Base-by-base conservation (phyloP, 2,888 invertebrate genomes). In the Omphaloscelis lunosa region DNA sequence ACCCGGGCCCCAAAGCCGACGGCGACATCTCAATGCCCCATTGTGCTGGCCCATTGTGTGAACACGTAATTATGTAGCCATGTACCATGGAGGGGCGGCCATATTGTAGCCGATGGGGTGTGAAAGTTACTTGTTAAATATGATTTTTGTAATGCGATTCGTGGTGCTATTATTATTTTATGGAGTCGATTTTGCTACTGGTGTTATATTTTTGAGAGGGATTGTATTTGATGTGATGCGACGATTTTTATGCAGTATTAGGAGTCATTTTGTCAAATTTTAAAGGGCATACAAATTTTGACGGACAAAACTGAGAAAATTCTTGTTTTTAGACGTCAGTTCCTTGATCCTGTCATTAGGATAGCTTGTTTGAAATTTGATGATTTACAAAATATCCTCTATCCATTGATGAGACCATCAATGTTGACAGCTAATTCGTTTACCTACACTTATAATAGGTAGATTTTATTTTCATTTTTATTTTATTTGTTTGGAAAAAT, bases 81-180 rank as follows among this genome's bases (percentile, higher is more conserved):
- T 91, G 90, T 90, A 89, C 83, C 81, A 72, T 77, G 83, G 85
- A 72, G 85, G 86, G 86, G 85, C 76, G 83, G 78, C 88, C 91
- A 90, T 90, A 71, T 90, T 90, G 88, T 76, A 84, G 78, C 87
- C 88, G 86, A 88, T 89, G 89, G 93, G 92, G 93, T 92, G 92
- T 90, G 89, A 92, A 91, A 89, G 86, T 91, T 88, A 90, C 89
- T 85, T 86, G 90, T 90, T 90, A 90, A 92, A 92, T 91, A 90
- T 92, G 91, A 91, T 93, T 93, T 91, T 92, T 89, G 92, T 92
- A 92, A 93, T 90, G 90, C 82, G 92, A 92, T 91, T 91, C 91
- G 88, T 80, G 77, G 68, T 62, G 58, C 75, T 85, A 87, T 86
- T 88, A 86, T 89, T 88, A 88, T 87, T 86, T 68, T 85, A 75